Evolutionary conservation across 1,140 invertebrate species (phyloP).

Genomic region (Atopsyche davidsoni): DNA sequence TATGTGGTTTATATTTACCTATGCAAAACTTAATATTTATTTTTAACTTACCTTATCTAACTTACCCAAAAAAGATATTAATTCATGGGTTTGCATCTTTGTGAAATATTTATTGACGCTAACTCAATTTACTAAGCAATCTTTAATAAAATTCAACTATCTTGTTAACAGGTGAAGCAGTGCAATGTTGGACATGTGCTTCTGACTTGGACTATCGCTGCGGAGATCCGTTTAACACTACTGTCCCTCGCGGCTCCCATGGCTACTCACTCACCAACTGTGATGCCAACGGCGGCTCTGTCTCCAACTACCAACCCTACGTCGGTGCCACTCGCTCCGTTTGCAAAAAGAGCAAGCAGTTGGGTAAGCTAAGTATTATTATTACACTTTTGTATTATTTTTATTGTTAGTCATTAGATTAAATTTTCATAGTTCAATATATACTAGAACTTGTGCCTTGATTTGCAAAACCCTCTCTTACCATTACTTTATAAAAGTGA

Average conservation of each 20-base stretch:
- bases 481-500: too few species aligned
- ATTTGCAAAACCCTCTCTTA: too few species aligned
- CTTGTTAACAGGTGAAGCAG: constrained; percentile 49
- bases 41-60: too few species aligned
- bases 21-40: too few species aligned
- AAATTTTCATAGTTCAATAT: background rate
- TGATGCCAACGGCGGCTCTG: constrained; percentile 35
- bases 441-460: background rate
- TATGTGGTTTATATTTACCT: too few species aligned
- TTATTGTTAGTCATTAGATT: too few species aligned
- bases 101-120: too few species aligned
- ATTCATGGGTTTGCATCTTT: too few species aligned
- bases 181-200: constrained; percentile 69
- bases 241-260: constrained; percentile 39
- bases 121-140: too few species aligned
- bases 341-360: constrained; percentile 48
- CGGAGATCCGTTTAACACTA: constrained; percentile 64
- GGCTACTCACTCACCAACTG: constrained; percentile 54
- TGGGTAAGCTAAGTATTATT: constrained; percentile 38
- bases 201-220: constrained; percentile 62
- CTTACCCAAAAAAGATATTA: too few species aligned
- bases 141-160: too few species aligned
- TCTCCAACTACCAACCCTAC: constrained; percentile 39
- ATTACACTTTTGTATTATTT: constrained; percentile 8
- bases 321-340: constrained; percentile 41